Conservation (phyloP, 2,113 vertebrate genomes). For the Atlantisia rogersi region DNA sequence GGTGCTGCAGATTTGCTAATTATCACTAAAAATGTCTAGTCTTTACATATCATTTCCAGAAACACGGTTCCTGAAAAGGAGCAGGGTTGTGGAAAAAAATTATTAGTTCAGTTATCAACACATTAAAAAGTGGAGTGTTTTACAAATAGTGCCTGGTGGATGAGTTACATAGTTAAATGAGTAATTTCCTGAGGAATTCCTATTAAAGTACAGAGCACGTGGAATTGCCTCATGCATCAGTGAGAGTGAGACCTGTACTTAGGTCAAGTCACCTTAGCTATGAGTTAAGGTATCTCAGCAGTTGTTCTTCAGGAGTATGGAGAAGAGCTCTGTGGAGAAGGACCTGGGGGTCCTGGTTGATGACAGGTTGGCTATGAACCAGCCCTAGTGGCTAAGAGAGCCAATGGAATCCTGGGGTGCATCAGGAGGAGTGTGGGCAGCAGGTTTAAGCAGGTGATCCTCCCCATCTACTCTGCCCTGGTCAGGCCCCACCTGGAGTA, state of each 20-base stretch:
- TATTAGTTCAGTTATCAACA: not conserved
- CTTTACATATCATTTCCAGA: not conserved
- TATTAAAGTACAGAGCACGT: not conserved
- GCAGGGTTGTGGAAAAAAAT: not conserved
- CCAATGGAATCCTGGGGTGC: no score
- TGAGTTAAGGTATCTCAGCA: not conserved
- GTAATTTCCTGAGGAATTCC: not conserved
- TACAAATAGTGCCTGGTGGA: not conserved
- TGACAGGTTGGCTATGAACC: no score
- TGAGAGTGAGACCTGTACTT: not conserved
- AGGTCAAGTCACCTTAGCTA: not conserved
- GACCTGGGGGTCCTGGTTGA: no score
- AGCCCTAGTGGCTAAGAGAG: no score
- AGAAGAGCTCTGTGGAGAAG: no score
- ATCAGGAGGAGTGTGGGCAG: no score
- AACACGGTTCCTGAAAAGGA: not conserved
- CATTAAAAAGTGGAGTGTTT: not conserved
- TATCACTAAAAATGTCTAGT: not conserved
- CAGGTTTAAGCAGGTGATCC: no score
- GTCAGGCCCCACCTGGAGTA: no score
- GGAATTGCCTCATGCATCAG: not conserved
- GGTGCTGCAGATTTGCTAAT: not conserved
- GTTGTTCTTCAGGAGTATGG: not conserved
- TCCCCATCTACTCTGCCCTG: no score
- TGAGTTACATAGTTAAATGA: not conserved